Evolutionary conservation across 23 tunicate genomes (phyloP).

Genomic region (Halocynthia aurantium): DNA sequence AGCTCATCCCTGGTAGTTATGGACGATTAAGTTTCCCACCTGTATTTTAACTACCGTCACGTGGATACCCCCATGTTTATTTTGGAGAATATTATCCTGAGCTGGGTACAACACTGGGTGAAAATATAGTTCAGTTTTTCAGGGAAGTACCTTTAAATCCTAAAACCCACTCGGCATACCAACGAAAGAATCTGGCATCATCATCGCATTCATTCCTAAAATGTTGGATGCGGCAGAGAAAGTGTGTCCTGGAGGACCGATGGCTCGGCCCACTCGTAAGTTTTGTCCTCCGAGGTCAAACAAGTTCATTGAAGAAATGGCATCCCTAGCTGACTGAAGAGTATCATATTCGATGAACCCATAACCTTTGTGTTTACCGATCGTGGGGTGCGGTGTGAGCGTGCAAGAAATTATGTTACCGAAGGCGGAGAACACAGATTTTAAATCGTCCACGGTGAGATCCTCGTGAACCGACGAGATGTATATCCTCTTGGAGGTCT

Average conservation of each 20-base stretch:
- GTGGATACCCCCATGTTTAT: no score
- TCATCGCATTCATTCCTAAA: no score
- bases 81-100: no score
- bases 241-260: conserved; percentile 74
- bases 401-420: conserved; percentile 77
- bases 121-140: no score
- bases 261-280: conserved; percentile 87
- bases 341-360: conserved; percentile 95
- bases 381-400: conserved; percentile 65
- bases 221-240: conserved; percentile 1
- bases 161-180: no score
- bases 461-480: conserved; percentile 86
- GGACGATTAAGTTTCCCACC: no score
- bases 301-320: conserved; percentile 86
- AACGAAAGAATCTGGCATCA: no score
- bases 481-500: conserved; percentile 66
- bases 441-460: conserved; percentile 70
- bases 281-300: conserved; percentile 97
- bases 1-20: no score
- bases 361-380: conserved; percentile 90
- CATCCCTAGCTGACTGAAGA: conserved; percentile 84
- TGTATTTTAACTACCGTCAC: no score
- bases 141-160: no score
- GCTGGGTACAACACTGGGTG: no score
- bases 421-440: conserved; percentile 90